phyloP scores from a whole-genome alignment of 2,113 vertebrate species.

The Tragelaphus buxtoni region DNA sequence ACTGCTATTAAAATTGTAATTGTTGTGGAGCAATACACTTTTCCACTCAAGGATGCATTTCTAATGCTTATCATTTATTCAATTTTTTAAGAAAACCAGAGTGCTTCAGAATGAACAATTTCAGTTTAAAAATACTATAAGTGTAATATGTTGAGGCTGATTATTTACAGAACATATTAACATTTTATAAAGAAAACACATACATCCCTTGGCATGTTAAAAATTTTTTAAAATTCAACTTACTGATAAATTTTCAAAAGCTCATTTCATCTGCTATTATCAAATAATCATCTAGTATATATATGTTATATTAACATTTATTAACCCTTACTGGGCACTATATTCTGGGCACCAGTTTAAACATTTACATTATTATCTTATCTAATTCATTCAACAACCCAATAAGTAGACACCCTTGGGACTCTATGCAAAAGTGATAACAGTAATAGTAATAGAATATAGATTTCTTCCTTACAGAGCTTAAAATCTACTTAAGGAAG shows the following conservation, averaged over 20 bases:
- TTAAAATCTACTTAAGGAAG: background rate
- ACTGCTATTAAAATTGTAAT: constrained; percentile 28
- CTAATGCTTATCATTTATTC: background rate
- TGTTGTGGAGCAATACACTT: background rate
- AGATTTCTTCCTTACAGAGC: background rate
- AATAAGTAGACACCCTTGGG: background rate
- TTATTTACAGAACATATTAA: background rate
- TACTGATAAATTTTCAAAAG: background rate
- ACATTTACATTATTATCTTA: background rate
- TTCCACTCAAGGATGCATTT: background rate
- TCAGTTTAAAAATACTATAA: background rate
- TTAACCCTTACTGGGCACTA: background rate
- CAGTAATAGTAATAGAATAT: background rate
- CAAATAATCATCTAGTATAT: background rate
- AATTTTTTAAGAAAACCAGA: background rate
- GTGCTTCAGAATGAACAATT: background rate
- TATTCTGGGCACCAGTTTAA: background rate
- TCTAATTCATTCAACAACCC: background rate
- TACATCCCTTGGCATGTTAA: background rate
- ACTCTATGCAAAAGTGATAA: background rate
- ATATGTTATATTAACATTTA: background rate
- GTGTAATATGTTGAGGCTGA: background rate
- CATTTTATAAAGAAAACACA: constrained; percentile 25
- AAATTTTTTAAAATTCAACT: background rate
- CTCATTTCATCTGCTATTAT: background rate